Evolutionary conservation across 2,113 vertebrate genomes (phyloP).

Genomic region (Polypterus senegalus): DNA sequence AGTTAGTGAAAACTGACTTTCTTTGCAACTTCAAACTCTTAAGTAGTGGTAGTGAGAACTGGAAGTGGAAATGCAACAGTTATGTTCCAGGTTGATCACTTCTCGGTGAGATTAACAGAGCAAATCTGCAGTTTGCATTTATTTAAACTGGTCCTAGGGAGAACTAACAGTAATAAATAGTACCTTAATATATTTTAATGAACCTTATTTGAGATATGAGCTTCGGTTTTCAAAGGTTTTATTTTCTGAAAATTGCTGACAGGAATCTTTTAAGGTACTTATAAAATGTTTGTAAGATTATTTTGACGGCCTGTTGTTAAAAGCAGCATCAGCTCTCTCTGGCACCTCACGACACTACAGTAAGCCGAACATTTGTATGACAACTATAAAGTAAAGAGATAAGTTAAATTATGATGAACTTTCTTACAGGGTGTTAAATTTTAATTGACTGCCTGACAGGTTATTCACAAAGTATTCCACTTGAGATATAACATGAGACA

Average conservation of each 20-base stretch:
- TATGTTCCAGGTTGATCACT: no score
- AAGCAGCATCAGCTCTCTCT: neutral
- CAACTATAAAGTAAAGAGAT: neutral
- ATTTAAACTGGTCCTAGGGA: no score
- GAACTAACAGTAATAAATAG: no score
- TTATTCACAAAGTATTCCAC: neutral
- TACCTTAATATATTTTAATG: no score
- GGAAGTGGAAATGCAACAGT: no score
- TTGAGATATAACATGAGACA: neutral
- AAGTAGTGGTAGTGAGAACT: no score
- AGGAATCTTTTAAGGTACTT: neutral
- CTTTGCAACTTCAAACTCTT: no score
- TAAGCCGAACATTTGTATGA: neutral
- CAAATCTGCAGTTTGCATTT: no score
- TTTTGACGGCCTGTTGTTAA: neutral
- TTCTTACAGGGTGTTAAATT: neutral
- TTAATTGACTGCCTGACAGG: neutral
- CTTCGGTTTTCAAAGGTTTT: neutral
- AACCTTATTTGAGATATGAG: neutral
- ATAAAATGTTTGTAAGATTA: neutral
- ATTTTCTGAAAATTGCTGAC: neutral
- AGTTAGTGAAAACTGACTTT: no score
- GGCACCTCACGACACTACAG: neutral
- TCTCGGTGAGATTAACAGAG: no score
- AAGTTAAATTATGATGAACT: neutral